Evolutionary conservation across 2,888 invertebrate genomes (phyloP), one percentile per base, ranked within the genome.

Genomic region (Serrognathus titanus): DNA sequence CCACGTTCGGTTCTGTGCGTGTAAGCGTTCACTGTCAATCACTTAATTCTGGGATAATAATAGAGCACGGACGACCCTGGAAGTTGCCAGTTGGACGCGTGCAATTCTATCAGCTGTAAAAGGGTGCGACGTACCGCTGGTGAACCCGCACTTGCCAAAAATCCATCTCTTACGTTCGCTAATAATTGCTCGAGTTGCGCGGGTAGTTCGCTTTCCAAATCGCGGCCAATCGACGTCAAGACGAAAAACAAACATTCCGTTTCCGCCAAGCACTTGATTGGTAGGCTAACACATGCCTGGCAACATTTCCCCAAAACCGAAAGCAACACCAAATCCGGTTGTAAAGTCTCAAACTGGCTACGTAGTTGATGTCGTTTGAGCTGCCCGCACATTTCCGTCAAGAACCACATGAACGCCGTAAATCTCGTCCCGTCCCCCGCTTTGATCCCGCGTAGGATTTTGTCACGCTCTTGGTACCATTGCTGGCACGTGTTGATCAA

Each of bases 321-420:
- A 57, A 94, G 84, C 69, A 94, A 81, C 64, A 91, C 88, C 67
- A 90, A 81, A 1, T 89, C 88, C 1, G 88, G 88, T 13, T 85
- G 84, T 50, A 84, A 82, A 47, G 84, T 83, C 60, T 82, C 79
- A 63, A 81, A 77, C 67, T 83, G 79, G 51, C 79, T 81, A 66
- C 79, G 80, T 57, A 82, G 70, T 64, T 84, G 83, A 63, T 83
- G 77, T 41, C 89, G 82, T 75, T 93, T 91, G 70, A 93, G 78
- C 82, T 92, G 91, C 74, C 91, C 89, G 78, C 92, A 92, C 87
- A 94, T 91, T 83, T 94, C 93, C 69, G 92, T 90, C 63, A 94
- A 82, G 81, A 93, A 92, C 76, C 89, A 89, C 83, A 94, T 92
- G 80, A 92, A 94, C 64, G 92, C 90, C 71, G 88, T 90, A 72